Base-by-base conservation (phyloP, 1,140 invertebrate species). In the Neodiprion pinetum region DNA sequence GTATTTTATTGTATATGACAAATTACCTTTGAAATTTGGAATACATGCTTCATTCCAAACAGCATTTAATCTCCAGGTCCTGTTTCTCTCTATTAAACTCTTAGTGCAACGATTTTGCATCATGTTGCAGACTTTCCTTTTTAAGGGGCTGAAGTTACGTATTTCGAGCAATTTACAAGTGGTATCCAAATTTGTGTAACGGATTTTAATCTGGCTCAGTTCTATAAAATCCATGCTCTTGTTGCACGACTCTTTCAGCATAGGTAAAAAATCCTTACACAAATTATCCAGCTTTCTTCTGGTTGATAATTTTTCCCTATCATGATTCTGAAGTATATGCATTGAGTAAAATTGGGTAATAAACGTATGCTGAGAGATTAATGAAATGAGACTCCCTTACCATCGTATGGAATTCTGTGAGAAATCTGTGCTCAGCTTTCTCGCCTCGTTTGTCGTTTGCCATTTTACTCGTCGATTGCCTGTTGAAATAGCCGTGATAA, bases 21-120 rank as follows among this genome's bases (percentile, higher is more conserved):
- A 49, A 73, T 28, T 72, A 84, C 85, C 82, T 80, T 81, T 49
- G 67, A 17, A 87, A 74, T n/a, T 80, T 66, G 14, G 75, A 66
- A 67, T 17, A 17, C 53, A 61, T 4, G 9, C 53, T 61, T 61
- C 53, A 17, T 61, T 61, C 53, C 53, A 61, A 12, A 61, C 8
- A 9, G 53, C 53, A 17, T 61, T 61, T 17, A 9, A 61, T 61
- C n/a, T 61, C 53, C 53, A 61, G n/a, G 11, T 61, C 53, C 7
- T 5, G 9, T 9, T 8, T 61, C 53, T 61, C 28, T 40, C 28
- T 40, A 40, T 40, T 40, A 40, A 40, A 40, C 28, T 40, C 4
- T 61, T 9, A 12, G 11, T 17, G 53, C 11, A 61, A 12, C 53
- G 53, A 9, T 61, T 61, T 17, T 61, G 11, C n/a, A 61, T 61